Conservation (phyloP, 2,888 invertebrate species). For the Cerastoderma edule region DNA sequence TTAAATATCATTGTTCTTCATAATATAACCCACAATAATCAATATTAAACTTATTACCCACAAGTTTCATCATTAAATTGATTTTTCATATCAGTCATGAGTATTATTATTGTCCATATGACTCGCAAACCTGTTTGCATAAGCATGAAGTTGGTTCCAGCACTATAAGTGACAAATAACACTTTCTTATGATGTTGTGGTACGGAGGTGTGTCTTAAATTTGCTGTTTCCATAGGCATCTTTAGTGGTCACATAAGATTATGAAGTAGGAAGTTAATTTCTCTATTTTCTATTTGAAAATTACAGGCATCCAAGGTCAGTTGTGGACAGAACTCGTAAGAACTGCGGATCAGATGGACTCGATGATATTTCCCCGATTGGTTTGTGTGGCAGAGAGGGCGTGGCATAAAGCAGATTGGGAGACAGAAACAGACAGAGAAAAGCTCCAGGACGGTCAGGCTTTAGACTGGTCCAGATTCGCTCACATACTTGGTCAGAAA, state of each 20-base stretch:
- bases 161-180: too few species aligned
- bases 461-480: slow-evolving; percentile 78
- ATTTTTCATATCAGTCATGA: too few species aligned
- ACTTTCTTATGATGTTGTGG: too few species aligned
- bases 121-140: too few species aligned
- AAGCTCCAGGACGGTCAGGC: slow-evolving; percentile 48
- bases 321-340: slow-evolving; percentile 80
- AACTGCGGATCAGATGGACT: slow-evolving; percentile 73
- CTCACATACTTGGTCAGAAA: slow-evolving; percentile 74
- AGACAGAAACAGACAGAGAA: slow-evolving; percentile 60
- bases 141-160: too few species aligned
- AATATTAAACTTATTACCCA: too few species aligned
- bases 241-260: too few species aligned
- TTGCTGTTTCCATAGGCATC: not conserved
- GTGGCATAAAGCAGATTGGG: slow-evolving; percentile 81
- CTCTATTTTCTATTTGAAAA: not conserved
- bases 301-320: slow-evolving; percentile 80
- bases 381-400: slow-evolving; percentile 80
- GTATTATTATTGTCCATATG: not conserved
- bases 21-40: too few species aligned
- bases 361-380: slow-evolving; percentile 77
- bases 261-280: not conserved
- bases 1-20: too few species aligned
- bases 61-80: too few species aligned
- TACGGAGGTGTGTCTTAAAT: too few species aligned